Evolutionary conservation across 2,888 invertebrate species (phyloP).

Genomic region (Drosophila ezoana): DNA sequence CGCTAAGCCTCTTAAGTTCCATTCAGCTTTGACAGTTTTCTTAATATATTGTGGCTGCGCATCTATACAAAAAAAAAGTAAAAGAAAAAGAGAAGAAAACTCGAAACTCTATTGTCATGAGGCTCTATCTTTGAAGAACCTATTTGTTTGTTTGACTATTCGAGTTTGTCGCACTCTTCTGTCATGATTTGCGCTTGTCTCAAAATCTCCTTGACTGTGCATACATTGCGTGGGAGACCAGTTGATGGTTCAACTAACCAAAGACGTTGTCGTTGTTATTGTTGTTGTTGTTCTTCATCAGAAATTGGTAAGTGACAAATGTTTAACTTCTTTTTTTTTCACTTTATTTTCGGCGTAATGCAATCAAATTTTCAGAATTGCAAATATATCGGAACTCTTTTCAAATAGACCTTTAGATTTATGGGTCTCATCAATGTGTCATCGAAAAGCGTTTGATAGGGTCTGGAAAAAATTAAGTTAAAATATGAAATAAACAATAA

Average conservation of each 20-base stretch:
- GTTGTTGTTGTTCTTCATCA: slow-evolving; percentile 21
- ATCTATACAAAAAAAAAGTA: slow-evolving; percentile 37
- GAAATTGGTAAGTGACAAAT: slow-evolving; percentile 53
- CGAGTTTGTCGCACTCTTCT: slow-evolving; percentile 53
- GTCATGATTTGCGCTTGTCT: slow-evolving; percentile 71
- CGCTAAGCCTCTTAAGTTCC: slow-evolving; percentile 80
- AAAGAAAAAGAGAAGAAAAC: slow-evolving; percentile 23
- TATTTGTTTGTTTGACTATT: slow-evolving; percentile 46
- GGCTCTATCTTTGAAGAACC: slow-evolving; percentile 38
- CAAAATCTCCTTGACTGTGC: slow-evolving; percentile 26
- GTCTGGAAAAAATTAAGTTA: no score
- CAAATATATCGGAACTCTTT: slow-evolving; percentile 6
- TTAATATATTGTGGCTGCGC: slow-evolving; percentile 75
- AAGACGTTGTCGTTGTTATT: slow-evolving; percentile 22
- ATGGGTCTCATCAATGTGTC: no score
- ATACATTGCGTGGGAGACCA: slow-evolving; percentile 66
- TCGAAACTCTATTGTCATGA: slow-evolving; percentile 62
- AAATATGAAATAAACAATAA: no score
- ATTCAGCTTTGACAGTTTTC: slow-evolving; percentile 80
- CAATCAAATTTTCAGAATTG: slow-evolving; percentile 25
- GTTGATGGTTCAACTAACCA: slow-evolving; percentile 49
- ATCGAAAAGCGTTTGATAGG: no score
- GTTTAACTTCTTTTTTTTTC: slow-evolving; percentile 44
- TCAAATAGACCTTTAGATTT: background rate
- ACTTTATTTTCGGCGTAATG: slow-evolving; percentile 47